Base-by-base conservation (phyloP, 2,113 vertebrate species). In the Meles meles region DNA sequence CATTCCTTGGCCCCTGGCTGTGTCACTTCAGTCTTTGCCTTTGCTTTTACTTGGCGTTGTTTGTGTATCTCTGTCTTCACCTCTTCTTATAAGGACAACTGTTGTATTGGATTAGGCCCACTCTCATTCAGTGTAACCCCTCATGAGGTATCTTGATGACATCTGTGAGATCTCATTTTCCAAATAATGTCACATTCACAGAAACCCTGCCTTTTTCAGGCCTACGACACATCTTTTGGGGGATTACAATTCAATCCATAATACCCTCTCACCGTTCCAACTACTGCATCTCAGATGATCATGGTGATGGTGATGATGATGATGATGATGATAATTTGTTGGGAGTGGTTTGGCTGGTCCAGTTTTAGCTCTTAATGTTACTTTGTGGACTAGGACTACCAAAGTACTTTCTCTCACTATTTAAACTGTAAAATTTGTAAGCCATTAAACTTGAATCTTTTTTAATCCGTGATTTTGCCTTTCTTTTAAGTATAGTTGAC, bases 371-470 rank as follows among this genome's bases (percentile, higher is more conserved):
- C 23, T 69, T 93, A 84, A 57, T 88, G 42, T 91, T 93, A 55
- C n/a, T 71, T 92, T 92, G 52, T 65, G 31, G 13, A 42, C 29
- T 47, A 94, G 18, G 18, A 89, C 49, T 93, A 90, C 59, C 44
- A 82, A 79, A 88, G 47, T 52, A 17, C 85, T 55, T 74, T 83
- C 25, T 93, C 29, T 71, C 10, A 34, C 61, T 67, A 4, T 87
- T 71, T 91, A 94, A 94, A 72, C 15, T 91, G 83, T 77, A 77
- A 52, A 85, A 94, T 94, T 87, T 94, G 20, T 91, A 81, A 52
- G 55, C n/a, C 59, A 47, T 83, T 92, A 71, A 69, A 88, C 27
- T 67, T 96, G 69, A 92, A 79, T 77, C 15, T 92, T 94, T 90
- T 86, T 88, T 27, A 93, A 25, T 23, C 21, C 81, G 7, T 84